Percentiles rank a stretch among this genome's conserved stretches.
phyloP scores from a whole-genome alignment of 2,888 invertebrate genomes.

The Heteromyza rotundicornis region DNA sequence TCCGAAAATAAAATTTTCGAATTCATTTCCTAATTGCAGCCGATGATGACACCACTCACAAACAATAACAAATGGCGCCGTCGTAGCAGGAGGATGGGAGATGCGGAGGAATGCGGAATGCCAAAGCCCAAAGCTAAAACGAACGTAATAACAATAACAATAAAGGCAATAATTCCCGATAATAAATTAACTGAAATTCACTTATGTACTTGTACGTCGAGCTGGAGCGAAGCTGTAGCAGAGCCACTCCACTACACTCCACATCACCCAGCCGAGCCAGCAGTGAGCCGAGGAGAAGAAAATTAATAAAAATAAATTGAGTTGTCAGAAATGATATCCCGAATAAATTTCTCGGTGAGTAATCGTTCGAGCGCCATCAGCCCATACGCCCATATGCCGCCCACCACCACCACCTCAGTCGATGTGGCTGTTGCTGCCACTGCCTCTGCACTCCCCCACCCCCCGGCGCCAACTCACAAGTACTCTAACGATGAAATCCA shows the following conservation, averaged over 20 bases:
- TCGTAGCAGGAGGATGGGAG: conserved; percentile 17
- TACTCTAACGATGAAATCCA: conserved; percentile 54
- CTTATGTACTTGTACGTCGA: conserved; percentile 48
- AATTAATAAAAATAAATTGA: conserved; percentile 64
- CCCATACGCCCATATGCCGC: conserved; percentile 25
- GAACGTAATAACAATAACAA: conserved; percentile 42
- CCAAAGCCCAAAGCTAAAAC: conserved; percentile 20
- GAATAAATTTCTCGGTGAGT: conserved; percentile 63
- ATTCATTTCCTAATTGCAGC: conserved; percentile 58
- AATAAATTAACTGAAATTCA: conserved; percentile 61
- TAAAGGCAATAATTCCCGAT: conserved; percentile 57
- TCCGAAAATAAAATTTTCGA: background rate
- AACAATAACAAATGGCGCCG: conserved; percentile 37
- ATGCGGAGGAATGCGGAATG: conserved; percentile 22
- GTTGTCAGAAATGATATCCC: conserved; percentile 63
- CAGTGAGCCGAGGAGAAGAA: conserved; percentile 48
- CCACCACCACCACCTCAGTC: conserved; percentile 7
- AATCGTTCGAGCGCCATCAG: conserved; percentile 53
- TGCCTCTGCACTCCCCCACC: conserved; percentile 2
- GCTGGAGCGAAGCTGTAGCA: conserved; percentile 28
- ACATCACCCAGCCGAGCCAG: background rate
- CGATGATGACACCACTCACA: conserved; percentile 43
- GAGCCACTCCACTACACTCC: background rate
- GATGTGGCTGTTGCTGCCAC: background rate
- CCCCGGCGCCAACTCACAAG: conserved; percentile 35